Base-by-base conservation (phyloP, 2,888 invertebrate species). In the Andrena camellia region DNA sequence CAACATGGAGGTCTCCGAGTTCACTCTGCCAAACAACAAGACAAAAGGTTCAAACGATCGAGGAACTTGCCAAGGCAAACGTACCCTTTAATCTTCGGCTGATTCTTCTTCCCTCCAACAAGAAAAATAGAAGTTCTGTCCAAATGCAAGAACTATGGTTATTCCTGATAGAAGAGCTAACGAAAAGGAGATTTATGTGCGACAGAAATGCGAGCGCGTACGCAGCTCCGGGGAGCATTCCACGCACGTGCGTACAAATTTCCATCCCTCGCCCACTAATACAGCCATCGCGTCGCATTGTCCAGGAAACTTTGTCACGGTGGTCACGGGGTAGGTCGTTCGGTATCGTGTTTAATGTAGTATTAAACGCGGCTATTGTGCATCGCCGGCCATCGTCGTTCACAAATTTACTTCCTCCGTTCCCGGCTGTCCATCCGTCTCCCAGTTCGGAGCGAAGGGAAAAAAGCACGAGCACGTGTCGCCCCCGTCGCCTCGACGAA, bases 301-400 rank as follows among this genome's bases (percentile, higher is more conserved):
- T 88, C 70, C 80, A 57, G 75, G 68, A 81, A 83, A 88, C 33
- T 88, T 83, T 77, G 87, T 85, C 84, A 85, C 83, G 81, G 88
- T 74, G 83, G 76, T 78, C 88, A 72, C 66, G 17, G 81, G 50
- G 59, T 76, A 70, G 79, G 62, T 86, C 88, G 79, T 52, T 70
- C 73, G 52, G 59, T 63, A 75, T 59, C 84, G 82, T 93, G 93
- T 84, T 90, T 91, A 94, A 94, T 94, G 93, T 94, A 92, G 92
- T 93, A 93, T 93, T 91, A 94, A 94, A 94, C 93, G 93, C 90
- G 91, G 83, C 90, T 86, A 93, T 94, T 94, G 93, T 93, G 88
- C 85, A 83, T 83, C 80, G 52, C 60, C 90, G 92, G 90, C 89
- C 90, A 90, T 90, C 88, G 92, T 23, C 86, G 88, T 87, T 91